Evolutionary conservation across 2,797 vertebrate species (phyloP).

Genomic region (Coendou prehensilis): DNA sequence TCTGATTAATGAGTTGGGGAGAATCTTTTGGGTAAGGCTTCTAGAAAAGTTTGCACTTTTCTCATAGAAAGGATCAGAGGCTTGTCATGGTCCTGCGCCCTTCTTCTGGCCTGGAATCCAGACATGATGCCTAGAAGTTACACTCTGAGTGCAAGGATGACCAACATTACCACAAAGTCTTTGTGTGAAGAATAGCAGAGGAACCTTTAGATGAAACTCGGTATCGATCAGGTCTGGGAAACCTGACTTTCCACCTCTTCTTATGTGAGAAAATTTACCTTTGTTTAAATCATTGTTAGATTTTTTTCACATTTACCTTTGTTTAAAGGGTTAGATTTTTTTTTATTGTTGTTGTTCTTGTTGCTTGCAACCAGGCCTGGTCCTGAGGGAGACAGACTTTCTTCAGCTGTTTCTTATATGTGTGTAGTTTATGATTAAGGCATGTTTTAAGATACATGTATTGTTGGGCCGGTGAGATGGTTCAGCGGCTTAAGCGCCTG

Average conservation of each 20-base stretch:
- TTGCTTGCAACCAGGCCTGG: not conserved
- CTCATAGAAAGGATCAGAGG: not conserved
- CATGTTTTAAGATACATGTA: not conserved
- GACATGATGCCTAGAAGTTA: not conserved
- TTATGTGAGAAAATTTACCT: not conserved
- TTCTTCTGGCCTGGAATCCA: not conserved
- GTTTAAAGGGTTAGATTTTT: not conserved
- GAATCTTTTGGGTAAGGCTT: not conserved
- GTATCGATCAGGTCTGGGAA: not conserved
- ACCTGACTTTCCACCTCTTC: not conserved
- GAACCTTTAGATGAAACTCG: not conserved
- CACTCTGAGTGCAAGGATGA: not conserved
- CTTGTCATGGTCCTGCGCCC: not conserved
- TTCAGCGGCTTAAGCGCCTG: no score
- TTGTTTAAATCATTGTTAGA: not conserved
- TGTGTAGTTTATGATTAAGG: not conserved
- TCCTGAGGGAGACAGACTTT: not conserved
- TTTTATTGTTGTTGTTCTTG: not conserved
- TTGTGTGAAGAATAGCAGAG: not conserved
- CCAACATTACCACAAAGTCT: not conserved
- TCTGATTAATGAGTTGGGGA: not conserved
- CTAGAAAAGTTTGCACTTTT: not conserved
- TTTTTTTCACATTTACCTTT: not conserved
- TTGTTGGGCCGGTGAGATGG: not conserved
- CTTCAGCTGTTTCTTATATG: not conserved